phyloP scores from a whole-genome alignment of 2,888 invertebrate genomes.

The Tipula unca region DNA sequence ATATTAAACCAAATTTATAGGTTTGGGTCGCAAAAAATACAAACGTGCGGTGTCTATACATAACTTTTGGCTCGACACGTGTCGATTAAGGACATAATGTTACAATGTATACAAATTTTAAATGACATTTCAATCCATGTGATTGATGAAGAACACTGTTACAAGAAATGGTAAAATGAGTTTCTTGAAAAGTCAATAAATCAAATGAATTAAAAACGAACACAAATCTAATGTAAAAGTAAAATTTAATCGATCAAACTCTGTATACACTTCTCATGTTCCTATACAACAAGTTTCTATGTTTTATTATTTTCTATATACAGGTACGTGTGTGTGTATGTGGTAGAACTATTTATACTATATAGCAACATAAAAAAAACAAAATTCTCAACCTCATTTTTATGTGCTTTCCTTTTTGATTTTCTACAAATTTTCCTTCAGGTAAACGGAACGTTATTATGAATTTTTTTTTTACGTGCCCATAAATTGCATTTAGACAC shows the following conservation, averaged over 20 bases:
- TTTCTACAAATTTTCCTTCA: not conserved
- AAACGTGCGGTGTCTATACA: no score
- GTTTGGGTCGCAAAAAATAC: no score
- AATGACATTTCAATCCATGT: no score
- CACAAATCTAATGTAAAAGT: not conserved
- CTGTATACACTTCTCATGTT: not conserved
- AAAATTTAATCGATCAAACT: slow-evolving; percentile 8
- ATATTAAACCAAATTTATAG: no score
- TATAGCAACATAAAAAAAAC: not conserved
- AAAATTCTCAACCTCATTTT: not conserved
- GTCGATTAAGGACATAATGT: no score
- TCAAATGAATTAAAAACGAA: not conserved
- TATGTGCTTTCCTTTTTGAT: not conserved
- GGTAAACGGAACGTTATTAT: not conserved
- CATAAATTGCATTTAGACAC: not conserved
- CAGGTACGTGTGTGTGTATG: not conserved
- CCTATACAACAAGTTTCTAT: not conserved
- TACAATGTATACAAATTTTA: no score
- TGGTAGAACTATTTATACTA: not conserved
- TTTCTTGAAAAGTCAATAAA: not conserved
- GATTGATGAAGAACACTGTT: no score
- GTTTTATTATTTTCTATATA: not conserved
- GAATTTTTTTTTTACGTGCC: not conserved
- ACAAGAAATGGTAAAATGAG: no score
- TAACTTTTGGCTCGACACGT: no score